Evolutionary conservation across 2,888 invertebrate genomes (phyloP), one percentile per base, ranked within the genome.

Genomic region (Petrolisthes cinctipes): DNA sequence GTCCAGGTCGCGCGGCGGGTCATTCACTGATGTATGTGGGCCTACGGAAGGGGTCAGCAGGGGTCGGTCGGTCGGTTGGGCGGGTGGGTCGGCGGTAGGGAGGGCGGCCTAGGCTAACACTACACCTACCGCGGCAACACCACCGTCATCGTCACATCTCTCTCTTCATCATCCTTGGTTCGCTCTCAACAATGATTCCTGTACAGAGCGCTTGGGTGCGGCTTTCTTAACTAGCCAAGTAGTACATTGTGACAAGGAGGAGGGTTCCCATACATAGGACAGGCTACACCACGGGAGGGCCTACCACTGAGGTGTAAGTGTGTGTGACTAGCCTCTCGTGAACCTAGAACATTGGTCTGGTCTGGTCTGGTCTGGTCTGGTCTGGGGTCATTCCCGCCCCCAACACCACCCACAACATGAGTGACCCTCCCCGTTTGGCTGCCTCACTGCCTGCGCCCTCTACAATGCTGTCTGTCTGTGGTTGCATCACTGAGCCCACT

Each of bases 221-320:
- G 86, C 86, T 86, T 86, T 86, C 76, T 81, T 73, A 82, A 75
- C 86, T 86, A 86, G 86, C 86, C 86, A 81, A 61, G 57, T 82
- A 37, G 37, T 80, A 20, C 71, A n/a, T 78, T 76, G 71, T 78
- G 85, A 81, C 57, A 85, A 81, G 79, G 73, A 79, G 80, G 82
- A 86, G 66, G 80, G 86, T 66, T 84, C 54, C 61, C 68, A 79
- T 37, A 37, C 37, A 37, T 37, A 37, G 51, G 66, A 76, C 54
- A 85, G 85, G 53, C 61, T 79, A 84, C 66, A 84, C 51, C 61
- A 76, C 83, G 83, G 76, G 57, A 79, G 73, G 86, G 81, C 75
- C 76, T 82, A 85, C 61, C 79, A 84, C 61, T 71, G 83, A 85
- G 85, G 84, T 78, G 85, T 85, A 68, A 51, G 79, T 85, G 68